Evolutionary conservation across 2,888 invertebrate species (phyloP), one percentile per base, ranked within the genome.

Genomic region (Folsomia manolachei): DNA sequence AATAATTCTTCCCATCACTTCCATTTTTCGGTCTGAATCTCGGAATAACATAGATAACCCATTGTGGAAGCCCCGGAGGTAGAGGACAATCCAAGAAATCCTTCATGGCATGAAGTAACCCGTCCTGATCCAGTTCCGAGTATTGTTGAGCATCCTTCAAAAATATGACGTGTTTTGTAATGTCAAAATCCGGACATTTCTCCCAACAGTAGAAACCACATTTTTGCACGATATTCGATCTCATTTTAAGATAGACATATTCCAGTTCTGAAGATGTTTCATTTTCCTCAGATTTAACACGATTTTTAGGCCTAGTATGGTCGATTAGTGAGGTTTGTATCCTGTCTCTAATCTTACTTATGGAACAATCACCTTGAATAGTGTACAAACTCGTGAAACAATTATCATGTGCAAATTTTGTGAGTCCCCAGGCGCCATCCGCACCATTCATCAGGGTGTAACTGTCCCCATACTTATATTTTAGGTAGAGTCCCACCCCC

Each of bases 361-460:
- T 60, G 39, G 74, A 72, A 65, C 78, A 79, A 11, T 76, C 72
- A 9, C 80, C 80, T 52, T 77, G 73, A 14, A 80, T 52, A 19
- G 79, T 77, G 64, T 76, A 80, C 1, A 80, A 60, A 61, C 75
- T 77, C 24, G 76, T 74, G 69, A 80, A 78, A 27, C 76, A 77
- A 69, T 76, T 78, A 26, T 77, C 75, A 52, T 80, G 77, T 1
- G 73, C 71, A 39, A 56, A 71, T 9, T 69, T 74, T 39, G 78
- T 76, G 24, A 73, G 27, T 0, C 77, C 75, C 75, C 77, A 78
- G 11, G 78, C 76, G 19, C 75, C 76, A 65, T 78, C 78, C 0
- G 72, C 68, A 1, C 78, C 78, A 21, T 71, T 67, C 75, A 77
- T 74, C 2, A 77, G 53, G 2, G 67, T 62, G 52, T 62, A 72